Evolutionary conservation across 1,140 invertebrate species (phyloP), one percentile per base, ranked within the genome.

Genomic region (Helicoverpa zea): DNA sequence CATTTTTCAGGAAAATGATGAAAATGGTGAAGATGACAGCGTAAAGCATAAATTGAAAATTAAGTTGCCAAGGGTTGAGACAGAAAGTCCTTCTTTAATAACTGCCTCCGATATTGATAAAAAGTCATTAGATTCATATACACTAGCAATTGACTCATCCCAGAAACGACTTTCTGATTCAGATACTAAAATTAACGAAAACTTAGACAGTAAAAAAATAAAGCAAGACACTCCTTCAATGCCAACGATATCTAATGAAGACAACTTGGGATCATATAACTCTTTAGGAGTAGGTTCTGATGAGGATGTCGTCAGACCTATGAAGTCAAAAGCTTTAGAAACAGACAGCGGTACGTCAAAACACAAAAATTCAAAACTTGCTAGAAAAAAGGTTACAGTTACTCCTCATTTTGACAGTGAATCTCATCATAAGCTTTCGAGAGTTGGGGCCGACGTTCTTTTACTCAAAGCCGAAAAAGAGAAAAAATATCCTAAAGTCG

Each of bases 31-130:
- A 16, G 83, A 87, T 70, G 81, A 88, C 29, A 89, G 64, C 18
- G 72, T 82, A 30, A 92, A 88, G 68, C 79, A 83, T 43, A 88
- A 89, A 82, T 70, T 91, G n/a, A 88, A 87, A 56, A 87, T 91
- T 30, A 85, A 88, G 73, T 64, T 91, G 56, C 90, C 90, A 0
- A 82, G 83, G 79, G 84, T 90, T 66, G 81, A 70, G 13, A 82
- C 49, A 52, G 82, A 88, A 18, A 87, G 84, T 70, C 68, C 59
- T 43, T 92, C 90, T 18, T 59, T 66, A 47, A 77, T 77, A 63
- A 84, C 78, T 10, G 81, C 80, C 70, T 90, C 90, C 9, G 86
- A 88, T 66, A 70, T 72, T 73, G 86, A 90, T 29, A 88, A 87
- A 70, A 88, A 86, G 75, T 90, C 91, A 16, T 23, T 86, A 81